phyloP scores from a whole-genome alignment of 2,797 vertebrate genomes.

The Antrozous pallidus region DNA sequence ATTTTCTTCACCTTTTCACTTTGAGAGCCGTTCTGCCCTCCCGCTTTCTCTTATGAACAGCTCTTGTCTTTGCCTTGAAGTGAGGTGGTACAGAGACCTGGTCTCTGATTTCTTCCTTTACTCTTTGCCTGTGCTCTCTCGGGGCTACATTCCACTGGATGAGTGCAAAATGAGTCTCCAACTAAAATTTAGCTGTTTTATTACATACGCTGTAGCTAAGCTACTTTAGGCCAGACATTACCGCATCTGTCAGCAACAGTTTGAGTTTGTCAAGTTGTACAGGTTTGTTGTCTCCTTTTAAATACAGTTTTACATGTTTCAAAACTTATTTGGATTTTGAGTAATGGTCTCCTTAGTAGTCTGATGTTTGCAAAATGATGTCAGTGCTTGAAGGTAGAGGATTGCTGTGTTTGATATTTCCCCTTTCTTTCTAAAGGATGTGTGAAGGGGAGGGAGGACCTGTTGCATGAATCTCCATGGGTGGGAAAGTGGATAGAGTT shows the following conservation, averaged over 20 bases:
- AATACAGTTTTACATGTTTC: background rate
- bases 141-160: background rate
- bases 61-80: background rate
- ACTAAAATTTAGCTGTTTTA: conserved; percentile 55
- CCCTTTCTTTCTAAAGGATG: background rate
- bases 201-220: conserved; percentile 48
- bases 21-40: background rate
- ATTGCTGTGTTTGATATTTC: conserved; percentile 32
- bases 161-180: conserved; percentile 3
- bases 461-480: background rate
- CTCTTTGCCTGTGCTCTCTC: conserved; percentile 3
- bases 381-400: conserved; percentile 48
- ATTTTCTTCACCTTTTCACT: background rate
- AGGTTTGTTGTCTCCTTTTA: conserved; percentile 43
- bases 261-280: conserved; percentile 38
- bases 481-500: conserved; percentile 19
- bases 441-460: background rate
- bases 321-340: conserved; percentile 72
- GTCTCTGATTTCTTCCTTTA: background rate
- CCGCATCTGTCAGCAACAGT: conserved; percentile 47
- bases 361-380: conserved; percentile 68
- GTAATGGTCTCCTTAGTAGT: conserved; percentile 57
- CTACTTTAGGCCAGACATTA: conserved; percentile 50
- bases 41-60: background rate
- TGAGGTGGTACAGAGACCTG: background rate